These are phyloP conservation scores for Scaptomyza montana DNA, from an alignment of 1,140 invertebrate species.

Conservation along the genomic window DNA sequence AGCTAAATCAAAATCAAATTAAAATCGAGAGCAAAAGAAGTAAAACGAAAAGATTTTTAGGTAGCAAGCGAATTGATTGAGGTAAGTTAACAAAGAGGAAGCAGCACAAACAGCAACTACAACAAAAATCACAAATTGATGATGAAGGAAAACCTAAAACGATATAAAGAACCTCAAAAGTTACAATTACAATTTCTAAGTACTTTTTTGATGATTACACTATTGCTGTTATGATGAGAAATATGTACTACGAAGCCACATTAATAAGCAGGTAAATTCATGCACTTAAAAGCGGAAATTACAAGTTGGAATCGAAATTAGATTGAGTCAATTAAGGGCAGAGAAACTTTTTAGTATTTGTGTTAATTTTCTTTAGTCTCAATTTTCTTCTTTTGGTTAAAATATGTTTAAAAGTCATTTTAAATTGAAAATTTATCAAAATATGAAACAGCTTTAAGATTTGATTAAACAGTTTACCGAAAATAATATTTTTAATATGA, in stretches of 20 bases:
- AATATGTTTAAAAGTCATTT: no score
- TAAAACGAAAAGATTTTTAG: slow-evolving; percentile 14
- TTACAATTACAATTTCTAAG: slow-evolving; percentile 5
- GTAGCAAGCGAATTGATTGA: slow-evolving; percentile 3
- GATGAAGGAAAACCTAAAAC: slow-evolving; percentile 5
- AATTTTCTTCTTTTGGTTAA: no score
- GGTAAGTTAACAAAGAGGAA: background rate
- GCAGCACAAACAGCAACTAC: no score
- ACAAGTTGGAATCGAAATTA: background rate
- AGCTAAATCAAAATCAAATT: slow-evolving; percentile 42
- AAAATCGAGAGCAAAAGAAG: slow-evolving; percentile 21
- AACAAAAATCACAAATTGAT: background rate
- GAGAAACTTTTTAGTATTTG: no score
- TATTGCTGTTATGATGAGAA: background rate
- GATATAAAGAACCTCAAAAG: background rate
- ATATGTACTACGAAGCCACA: no score
- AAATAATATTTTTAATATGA: no score
- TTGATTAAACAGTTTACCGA: no score
- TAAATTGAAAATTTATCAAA: no score
- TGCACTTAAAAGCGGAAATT: background rate
- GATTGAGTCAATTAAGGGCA: no score
- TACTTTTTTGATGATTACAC: background rate
- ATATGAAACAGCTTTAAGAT: no score
- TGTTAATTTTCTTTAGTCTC: no score
- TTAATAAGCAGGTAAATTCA: background rate